Evolutionary conservation across 2,888 invertebrate species (phyloP).

Genomic region (Lasioglossum oenotherae): DNA sequence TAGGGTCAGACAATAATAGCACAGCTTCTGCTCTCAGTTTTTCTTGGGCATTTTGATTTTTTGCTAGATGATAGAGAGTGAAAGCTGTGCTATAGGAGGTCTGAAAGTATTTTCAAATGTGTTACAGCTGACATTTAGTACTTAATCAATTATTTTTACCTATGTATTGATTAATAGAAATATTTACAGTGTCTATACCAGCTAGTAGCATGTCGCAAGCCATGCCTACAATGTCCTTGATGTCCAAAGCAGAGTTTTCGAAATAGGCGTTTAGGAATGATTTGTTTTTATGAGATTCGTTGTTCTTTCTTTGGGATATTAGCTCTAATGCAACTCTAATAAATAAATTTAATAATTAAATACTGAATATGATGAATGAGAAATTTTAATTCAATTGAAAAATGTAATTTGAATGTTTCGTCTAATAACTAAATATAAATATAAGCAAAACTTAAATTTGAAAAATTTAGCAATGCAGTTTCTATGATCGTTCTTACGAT

Average conservation of each 20-base stretch:
- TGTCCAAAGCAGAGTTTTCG: conserved; percentile 88
- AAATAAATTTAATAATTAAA: conserved; percentile 47
- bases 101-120: conserved; percentile 83
- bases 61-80: conserved; percentile 91
- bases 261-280: conserved; percentile 90
- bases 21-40: conserved; percentile 88
- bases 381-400: not conserved
- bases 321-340: conserved; percentile 88
- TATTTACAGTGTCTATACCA: conserved; percentile 92
- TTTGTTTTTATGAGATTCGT: conserved; percentile 77
- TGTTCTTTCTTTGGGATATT: conserved; percentile 86
- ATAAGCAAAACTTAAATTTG: not conserved
- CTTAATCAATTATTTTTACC: not conserved
- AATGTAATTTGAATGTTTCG: not conserved
- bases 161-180: not conserved
- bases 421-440: not conserved
- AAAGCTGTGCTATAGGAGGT: conserved; percentile 92
- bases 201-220: conserved; percentile 94
- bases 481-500: conserved; percentile 82
- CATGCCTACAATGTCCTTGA: conserved; percentile 93
- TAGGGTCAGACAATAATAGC: conserved; percentile 85
- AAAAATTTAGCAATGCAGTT: not conserved
- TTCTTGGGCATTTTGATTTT: conserved; percentile 89
- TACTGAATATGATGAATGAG: not conserved
- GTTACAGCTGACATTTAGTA: not conserved